phyloP scores from a whole-genome alignment of 2,797 vertebrate genomes.

The Peromyscus nudipes region DNA sequence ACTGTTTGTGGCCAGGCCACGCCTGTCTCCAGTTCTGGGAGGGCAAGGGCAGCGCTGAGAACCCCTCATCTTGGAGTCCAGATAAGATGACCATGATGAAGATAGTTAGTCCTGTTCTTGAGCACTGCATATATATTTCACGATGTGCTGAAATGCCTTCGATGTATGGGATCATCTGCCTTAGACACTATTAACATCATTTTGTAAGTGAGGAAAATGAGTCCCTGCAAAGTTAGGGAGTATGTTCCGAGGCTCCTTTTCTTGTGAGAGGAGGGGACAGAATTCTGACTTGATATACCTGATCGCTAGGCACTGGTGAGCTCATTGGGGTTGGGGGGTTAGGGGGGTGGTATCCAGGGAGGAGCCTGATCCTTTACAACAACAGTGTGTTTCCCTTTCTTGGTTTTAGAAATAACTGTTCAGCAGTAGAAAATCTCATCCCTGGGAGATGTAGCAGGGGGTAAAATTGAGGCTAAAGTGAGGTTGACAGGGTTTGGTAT shows the following conservation, averaged over 20 bases:
- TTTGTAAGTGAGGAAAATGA: background rate
- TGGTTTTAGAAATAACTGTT: conserved; percentile 24
- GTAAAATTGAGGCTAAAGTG: background rate
- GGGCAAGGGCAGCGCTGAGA: background rate
- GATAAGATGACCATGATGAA: background rate
- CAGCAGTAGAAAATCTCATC: background rate
- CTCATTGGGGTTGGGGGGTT: background rate
- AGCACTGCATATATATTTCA: background rate
- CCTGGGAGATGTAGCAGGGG: background rate
- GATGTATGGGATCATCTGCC: background rate
- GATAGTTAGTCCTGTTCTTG: background rate
- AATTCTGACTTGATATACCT: background rate
- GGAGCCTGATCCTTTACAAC: background rate
- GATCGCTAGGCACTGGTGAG: background rate
- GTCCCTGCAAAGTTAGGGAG: background rate
- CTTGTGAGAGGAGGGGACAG: background rate
- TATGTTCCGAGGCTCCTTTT: background rate
- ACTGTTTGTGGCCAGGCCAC: background rate
- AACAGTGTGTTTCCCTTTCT: background rate
- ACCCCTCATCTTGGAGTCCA: background rate
- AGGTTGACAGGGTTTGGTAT: background rate
- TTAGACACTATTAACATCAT: background rate
- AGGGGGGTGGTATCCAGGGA: background rate
- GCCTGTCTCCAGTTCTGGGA: background rate
- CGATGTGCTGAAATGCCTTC: background rate